Evolutionary conservation across 2,888 invertebrate species (phyloP).

Genomic region (Chloroclystis v-ata): DNA sequence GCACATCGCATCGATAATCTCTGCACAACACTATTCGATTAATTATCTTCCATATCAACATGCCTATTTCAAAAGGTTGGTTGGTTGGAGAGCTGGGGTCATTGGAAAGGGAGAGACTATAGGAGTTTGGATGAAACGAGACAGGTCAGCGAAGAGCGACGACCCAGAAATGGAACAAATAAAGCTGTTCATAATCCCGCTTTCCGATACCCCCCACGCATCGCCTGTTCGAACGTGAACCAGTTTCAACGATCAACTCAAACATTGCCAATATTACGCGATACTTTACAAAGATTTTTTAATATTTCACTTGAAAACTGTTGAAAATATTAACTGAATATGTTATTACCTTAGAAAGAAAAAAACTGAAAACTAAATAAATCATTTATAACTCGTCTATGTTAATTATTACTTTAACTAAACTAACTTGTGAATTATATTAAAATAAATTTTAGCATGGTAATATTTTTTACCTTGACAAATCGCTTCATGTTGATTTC

Average conservation of each 20-base stretch:
- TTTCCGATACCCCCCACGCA: slow-evolving; percentile 46
- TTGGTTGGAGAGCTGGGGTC: too few relatives aligned
- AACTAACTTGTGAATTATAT: too few relatives aligned
- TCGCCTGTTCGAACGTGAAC: slow-evolving; percentile 38
- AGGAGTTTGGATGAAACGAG: slow-evolving; percentile 40
- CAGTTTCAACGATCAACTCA: slow-evolving; percentile 35
- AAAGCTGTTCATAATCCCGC: slow-evolving; percentile 45
- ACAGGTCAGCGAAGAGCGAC: slow-evolving; percentile 63
- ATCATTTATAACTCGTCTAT: too few relatives aligned
- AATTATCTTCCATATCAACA: slow-evolving; percentile 6
- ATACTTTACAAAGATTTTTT: neutral
- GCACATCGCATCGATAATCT: slow-evolving; percentile 23
- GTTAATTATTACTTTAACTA: too few relatives aligned
- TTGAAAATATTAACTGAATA: too few relatives aligned
- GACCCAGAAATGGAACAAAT: slow-evolving; percentile 59
- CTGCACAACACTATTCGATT: neutral
- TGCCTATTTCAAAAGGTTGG: neutral
- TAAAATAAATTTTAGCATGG: too few relatives aligned
- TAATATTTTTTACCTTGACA: too few relatives aligned
- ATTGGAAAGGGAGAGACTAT: slow-evolving; percentile 17
- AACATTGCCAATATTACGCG: slow-evolving; percentile 15
- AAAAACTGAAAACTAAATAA: too few relatives aligned
- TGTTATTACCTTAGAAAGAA: too few relatives aligned
- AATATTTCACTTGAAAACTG: too few relatives aligned
- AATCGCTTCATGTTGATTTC: too few relatives aligned